phyloP scores from a whole-genome alignment of 2,797 vertebrate species.

The Hydrocynus forskahlii region DNA sequence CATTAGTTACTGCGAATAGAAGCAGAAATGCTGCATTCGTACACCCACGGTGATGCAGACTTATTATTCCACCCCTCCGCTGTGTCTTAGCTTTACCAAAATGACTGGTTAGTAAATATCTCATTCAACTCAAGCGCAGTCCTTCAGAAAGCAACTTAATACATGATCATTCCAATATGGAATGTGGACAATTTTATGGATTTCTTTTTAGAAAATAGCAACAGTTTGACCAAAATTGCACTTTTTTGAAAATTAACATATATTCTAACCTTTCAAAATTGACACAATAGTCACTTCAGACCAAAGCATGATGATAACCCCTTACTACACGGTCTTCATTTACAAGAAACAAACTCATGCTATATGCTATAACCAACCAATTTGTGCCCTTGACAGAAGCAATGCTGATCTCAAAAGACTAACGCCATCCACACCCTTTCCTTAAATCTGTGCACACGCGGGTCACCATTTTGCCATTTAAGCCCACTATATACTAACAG shows the following conservation, averaged over 20 bases:
- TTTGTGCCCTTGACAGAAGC: not conserved
- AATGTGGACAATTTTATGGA: no score
- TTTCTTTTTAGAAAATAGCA: no score
- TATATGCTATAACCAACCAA: not conserved
- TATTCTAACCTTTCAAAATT: not conserved
- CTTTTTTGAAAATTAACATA: not conserved
- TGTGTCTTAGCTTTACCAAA: not conserved
- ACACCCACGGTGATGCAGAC: not conserved
- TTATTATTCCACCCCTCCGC: not conserved
- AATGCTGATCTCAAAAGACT: not conserved
- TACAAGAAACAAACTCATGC: no score
- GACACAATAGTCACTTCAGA: not conserved
- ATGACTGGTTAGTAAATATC: not conserved
- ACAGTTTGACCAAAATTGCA: no score
- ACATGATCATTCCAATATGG: no score
- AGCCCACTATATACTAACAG: conserved; percentile 23
- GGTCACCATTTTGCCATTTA: conserved; percentile 28
- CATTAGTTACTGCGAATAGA: conserved; percentile 13
- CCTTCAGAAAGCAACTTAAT: no score
- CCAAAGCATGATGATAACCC: not conserved
- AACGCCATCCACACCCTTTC: not conserved
- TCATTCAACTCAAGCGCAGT: no score
- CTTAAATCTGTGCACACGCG: conserved; percentile 14
- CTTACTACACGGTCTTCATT: no score
- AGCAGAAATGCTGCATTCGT: not conserved